Percentiles rank a stretch among this genome's conserved stretches.
Evolutionary conservation across 2,113 vertebrate genomes (phyloP).

Genomic region (Sebastes fasciatus): DNA sequence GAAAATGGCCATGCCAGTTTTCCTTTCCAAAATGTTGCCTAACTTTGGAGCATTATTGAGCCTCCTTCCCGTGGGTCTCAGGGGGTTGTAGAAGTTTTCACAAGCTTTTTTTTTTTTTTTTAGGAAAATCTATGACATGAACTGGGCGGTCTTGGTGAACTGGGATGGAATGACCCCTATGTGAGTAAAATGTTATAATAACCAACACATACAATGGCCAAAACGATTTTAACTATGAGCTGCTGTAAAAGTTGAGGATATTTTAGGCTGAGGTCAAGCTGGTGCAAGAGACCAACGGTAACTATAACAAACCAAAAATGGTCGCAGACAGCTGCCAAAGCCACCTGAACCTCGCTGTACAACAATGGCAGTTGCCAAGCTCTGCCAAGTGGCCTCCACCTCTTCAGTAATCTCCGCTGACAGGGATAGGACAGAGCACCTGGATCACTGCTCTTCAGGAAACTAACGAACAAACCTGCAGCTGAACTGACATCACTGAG

Average conservation of each 20-base stretch:
- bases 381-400: conserved; percentile 50
- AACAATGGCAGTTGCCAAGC: conserved; percentile 17
- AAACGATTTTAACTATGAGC: background rate
- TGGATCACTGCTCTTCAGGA: conserved; percentile 51
- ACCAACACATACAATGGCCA: background rate
- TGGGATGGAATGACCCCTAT: background rate
- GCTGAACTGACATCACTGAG: conserved; percentile 10
- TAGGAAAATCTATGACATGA: too few relatives aligned
- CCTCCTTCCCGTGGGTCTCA: too few relatives aligned
- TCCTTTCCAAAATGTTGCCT: too few relatives aligned
- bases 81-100: too few relatives aligned
- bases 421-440: background rate
- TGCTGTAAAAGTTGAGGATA: conserved; percentile 7
- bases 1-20: too few relatives aligned
- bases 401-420: conserved; percentile 64
- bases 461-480: conserved; percentile 16
- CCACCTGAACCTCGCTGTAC: conserved; percentile 20
- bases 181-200: background rate
- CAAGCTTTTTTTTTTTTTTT: too few relatives aligned
- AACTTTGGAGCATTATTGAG: too few relatives aligned
- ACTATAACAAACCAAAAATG: conserved; percentile 58
- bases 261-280: conserved; percentile 32
- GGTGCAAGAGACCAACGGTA: conserved; percentile 17
- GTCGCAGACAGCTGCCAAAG: conserved; percentile 39
- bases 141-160: background rate